Conservation (phyloP, 2,888 invertebrate species). For the Ochropacha duplaris region DNA sequence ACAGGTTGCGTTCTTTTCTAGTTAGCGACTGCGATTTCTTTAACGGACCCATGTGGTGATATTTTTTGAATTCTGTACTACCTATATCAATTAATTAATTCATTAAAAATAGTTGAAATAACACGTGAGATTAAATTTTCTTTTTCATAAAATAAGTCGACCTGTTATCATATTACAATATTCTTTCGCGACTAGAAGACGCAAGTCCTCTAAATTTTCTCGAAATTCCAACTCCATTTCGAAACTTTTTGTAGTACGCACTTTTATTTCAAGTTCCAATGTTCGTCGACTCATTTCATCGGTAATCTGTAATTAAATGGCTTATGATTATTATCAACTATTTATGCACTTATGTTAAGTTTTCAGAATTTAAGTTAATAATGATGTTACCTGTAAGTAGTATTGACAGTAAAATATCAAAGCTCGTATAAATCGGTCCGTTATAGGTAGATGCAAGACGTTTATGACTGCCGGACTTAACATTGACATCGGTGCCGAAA, state of each 20-base stretch:
- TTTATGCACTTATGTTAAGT: no score
- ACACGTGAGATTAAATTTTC: neutral
- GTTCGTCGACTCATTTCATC: conserved; percentile 69
- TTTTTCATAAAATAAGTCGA: conserved; percentile 9
- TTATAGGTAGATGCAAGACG: conserved; percentile 74
- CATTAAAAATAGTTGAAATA: neutral
- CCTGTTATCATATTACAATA: conserved; percentile 78
- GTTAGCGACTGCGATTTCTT: conserved; percentile 69
- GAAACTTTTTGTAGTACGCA: conserved; percentile 61
- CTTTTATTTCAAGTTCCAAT: conserved; percentile 61
- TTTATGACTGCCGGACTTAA: conserved; percentile 74
- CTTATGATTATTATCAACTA: no score
- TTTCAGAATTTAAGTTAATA: no score
- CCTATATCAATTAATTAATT: conserved; percentile 21
- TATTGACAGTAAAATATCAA: conserved; percentile 84
- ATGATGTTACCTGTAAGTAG: conserved; percentile 71
- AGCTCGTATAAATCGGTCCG: conserved; percentile 81
- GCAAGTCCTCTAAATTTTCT: conserved; percentile 79
- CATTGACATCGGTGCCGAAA: conserved; percentile 62
- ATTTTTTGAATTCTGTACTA: conserved; percentile 59
- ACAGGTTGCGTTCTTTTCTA: conserved; percentile 77
- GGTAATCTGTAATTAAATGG: conserved; percentile 57
- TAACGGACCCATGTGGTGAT: conserved; percentile 77
- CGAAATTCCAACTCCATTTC: conserved; percentile 56
- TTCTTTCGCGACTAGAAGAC: conserved; percentile 81